Evolutionary conservation across 2,888 invertebrate species (phyloP), one percentile per base, ranked within the genome.

Genomic region (Caenorhabditis angaria): DNA sequence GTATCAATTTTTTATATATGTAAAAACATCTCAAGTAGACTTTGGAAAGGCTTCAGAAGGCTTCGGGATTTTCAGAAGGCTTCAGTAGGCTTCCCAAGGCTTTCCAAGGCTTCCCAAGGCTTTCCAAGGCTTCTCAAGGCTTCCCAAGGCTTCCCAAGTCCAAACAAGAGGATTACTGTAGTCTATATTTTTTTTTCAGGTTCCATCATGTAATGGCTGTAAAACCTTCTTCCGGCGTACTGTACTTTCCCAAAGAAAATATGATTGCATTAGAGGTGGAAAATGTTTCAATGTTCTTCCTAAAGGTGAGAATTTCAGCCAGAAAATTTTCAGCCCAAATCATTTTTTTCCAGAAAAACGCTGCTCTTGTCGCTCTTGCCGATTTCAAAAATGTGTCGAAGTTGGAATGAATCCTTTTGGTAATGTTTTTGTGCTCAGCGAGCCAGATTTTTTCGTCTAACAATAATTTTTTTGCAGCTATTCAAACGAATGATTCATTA

Each of bases 131-230:
- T n/a, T n/a, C n/a, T n/a, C n/a, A n/a, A n/a, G n/a, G n/a, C n/a
- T n/a, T n/a, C 32, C 32, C 5, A 32, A 32, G 10, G 5, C 32
- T 32, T 32, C 32, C 32, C 10, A 32, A 10, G 32, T n/a, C n/a
- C n/a, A n/a, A n/a, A n/a, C n/a, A n/a, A n/a, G n/a, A n/a, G n/a
- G n/a, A n/a, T n/a, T n/a, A n/a, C n/a, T n/a, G n/a, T n/a, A 32
- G 10, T 5, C 32, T 32, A 8, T 32, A 32, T 32, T 32, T 32
- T 32, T 41, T 41, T 70, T 67, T 25, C 60, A 80, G 80, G 78
- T 78, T 47, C 76, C 81, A 24, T 74, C 78, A 0, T 77, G 77
- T 62, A 77, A 77, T 62, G 77, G 77, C n/a, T 77, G 77, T 62
- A 77, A 77, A 64, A 77, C 77, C 1, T 75, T 75, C 53, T 75